Evolutionary conservation across 2,888 invertebrate genomes (phyloP).

Genomic region (Microchrysa polita): DNA sequence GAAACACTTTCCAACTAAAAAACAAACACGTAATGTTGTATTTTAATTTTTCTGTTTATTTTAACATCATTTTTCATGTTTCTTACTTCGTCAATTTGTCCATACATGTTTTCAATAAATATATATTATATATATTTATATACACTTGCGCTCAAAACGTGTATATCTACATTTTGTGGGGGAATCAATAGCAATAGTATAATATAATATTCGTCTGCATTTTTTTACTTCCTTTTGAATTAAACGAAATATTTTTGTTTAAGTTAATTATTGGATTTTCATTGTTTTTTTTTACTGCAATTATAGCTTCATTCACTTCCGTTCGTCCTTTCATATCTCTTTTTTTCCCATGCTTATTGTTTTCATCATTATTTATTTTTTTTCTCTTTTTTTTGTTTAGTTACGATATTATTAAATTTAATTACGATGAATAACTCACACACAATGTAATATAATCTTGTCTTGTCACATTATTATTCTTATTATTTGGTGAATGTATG

Average conservation of each 20-base stretch:
- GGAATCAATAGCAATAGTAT: slow-evolving; percentile 38
- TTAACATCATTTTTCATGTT: slow-evolving; percentile 32
- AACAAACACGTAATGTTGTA: neutral
- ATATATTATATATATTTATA: slow-evolving; percentile 32
- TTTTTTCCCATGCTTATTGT: neutral
- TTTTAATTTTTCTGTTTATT: slow-evolving; percentile 34
- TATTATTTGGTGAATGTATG: slow-evolving; percentile 28
- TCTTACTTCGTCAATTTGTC: slow-evolving; percentile 26
- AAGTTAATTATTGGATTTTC: slow-evolving; percentile 7
- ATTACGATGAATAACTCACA: neutral
- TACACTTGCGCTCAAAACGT: slow-evolving; percentile 39
- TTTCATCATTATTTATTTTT: neutral
- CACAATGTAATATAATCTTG: neutral
- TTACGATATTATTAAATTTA: too few species aligned
- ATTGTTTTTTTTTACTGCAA: slow-evolving; percentile 26
- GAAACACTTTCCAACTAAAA: too few species aligned
- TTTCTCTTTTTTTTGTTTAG: slow-evolving; percentile 4
- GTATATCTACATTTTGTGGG: slow-evolving; percentile 42
- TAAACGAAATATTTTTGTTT: slow-evolving; percentile 27
- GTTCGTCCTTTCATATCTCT: slow-evolving; percentile 39
- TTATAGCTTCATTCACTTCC: slow-evolving; percentile 39
- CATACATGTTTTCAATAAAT: slow-evolving; percentile 40
- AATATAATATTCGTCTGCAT: neutral
- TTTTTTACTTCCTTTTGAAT: slow-evolving; percentile 15
- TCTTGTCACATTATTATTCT: slow-evolving; percentile 12